These are phyloP conservation scores for Oncorhynchus clarkii DNA, from an alignment of 2,113 vertebrate genomes.

Conservation along the genomic window DNA sequence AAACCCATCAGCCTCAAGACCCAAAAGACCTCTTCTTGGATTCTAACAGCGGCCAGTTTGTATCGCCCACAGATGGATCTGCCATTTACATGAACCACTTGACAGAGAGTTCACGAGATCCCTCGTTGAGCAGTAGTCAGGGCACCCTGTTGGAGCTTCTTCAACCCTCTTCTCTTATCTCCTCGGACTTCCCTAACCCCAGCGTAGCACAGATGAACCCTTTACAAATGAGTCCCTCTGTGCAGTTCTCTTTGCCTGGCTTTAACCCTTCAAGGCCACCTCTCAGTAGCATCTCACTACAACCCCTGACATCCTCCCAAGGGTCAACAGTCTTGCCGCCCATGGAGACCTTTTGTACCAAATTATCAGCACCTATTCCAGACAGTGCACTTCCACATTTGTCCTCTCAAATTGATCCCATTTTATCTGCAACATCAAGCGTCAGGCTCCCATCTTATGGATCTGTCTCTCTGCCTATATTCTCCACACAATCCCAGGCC, in stretches of 20 bases:
- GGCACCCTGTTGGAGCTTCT: slow-evolving; percentile 36
- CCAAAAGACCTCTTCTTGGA: slow-evolving; percentile 55
- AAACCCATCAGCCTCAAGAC: slow-evolving; percentile 39
- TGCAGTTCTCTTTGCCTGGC: slow-evolving; percentile 38
- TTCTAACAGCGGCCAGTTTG: slow-evolving; percentile 53
- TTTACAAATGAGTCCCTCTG: slow-evolving; percentile 48
- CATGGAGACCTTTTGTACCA: slow-evolving; percentile 56
- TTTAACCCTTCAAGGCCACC: slow-evolving; percentile 43
- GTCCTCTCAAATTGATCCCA: slow-evolving; percentile 49
- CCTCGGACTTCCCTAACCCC: slow-evolving; percentile 41
- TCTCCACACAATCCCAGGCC: slow-evolving; percentile 59
- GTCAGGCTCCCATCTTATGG: slow-evolving; percentile 47
- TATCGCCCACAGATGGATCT: slow-evolving; percentile 52
- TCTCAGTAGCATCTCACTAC: slow-evolving; percentile 60
- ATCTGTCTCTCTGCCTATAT: slow-evolving; percentile 60
- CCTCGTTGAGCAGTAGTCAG: slow-evolving; percentile 41
- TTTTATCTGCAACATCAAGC: slow-evolving; percentile 40
- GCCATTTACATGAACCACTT: slow-evolving; percentile 53
- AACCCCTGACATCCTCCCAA: slow-evolving; percentile 56
- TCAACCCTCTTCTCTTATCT: slow-evolving; percentile 46
- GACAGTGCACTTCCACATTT: slow-evolving; percentile 54
- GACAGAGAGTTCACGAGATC: slow-evolving; percentile 20
- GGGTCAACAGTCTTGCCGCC: slow-evolving; percentile 45
- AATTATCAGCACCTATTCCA: slow-evolving; percentile 40
- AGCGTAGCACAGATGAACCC: slow-evolving; percentile 46